A percentile compares a stretch with the other conserved stretches of the same genome.
These are phyloP conservation scores for Dolichomitus sp. DNA, from an alignment of 2,888 invertebrate species.

Conservation along the genomic window DNA sequence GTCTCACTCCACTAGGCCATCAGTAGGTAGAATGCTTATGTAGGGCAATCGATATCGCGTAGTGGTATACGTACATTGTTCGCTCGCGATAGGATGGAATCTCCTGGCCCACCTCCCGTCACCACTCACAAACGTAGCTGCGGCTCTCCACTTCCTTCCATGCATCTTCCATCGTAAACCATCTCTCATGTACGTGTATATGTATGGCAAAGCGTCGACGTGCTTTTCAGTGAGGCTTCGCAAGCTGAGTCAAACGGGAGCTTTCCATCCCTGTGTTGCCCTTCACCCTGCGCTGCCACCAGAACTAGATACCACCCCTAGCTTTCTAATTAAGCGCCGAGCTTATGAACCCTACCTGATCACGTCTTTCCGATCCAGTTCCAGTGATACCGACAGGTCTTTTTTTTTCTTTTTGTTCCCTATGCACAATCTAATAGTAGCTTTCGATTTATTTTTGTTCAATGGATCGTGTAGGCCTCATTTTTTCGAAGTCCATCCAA, in stretches of 20 bases:
- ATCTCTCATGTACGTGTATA: slow-evolving; percentile 23
- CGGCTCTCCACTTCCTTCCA: slow-evolving; percentile 42
- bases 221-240: slow-evolving; percentile 38
- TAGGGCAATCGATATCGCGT: slow-evolving; percentile 74
- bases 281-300: slow-evolving; percentile 14
- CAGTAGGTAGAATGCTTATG: slow-evolving; percentile 69
- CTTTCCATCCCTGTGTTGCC: slow-evolving; percentile 39
- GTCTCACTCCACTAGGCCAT: slow-evolving; percentile 55
- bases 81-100: slow-evolving; percentile 50
- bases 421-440: not conserved
- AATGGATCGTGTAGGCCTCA: no score
- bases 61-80: slow-evolving; percentile 63
- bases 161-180: slow-evolving; percentile 58
- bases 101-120: slow-evolving; percentile 58
- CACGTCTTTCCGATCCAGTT: not conserved
- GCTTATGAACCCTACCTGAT: slow-evolving; percentile 9
- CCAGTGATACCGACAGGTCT: not conserved
- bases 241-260: slow-evolving; percentile 54
- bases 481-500: no score
- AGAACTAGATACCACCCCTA: slow-evolving; percentile 24
- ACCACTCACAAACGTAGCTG: slow-evolving; percentile 38
- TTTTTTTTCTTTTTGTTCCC: not conserved
- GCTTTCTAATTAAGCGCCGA: slow-evolving; percentile 64
- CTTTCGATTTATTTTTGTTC: no score
- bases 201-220: slow-evolving; percentile 20